phyloP scores from a whole-genome alignment of 2,113 vertebrate species.

The Aplodontia rufa region DNA sequence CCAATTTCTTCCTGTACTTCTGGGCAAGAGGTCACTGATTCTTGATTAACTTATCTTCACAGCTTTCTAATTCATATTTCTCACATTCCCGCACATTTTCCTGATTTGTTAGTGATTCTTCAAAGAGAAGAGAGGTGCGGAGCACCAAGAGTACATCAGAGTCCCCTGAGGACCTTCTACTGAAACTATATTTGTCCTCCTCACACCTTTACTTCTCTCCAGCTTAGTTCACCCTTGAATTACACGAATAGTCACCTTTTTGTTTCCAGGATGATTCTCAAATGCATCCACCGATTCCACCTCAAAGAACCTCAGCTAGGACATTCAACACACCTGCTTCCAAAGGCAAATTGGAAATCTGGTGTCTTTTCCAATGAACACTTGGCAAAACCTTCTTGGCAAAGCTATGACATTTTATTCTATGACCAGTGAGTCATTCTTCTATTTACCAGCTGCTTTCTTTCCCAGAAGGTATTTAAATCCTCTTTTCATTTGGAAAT shows the following conservation, averaged over 20 bases:
- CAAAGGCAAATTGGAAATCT: background rate
- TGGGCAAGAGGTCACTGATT: background rate
- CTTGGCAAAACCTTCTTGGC: background rate
- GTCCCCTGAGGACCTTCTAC: background rate
- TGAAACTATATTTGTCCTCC: background rate
- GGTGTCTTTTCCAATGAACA: background rate
- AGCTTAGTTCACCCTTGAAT: background rate
- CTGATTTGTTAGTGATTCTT: background rate
- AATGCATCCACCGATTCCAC: background rate
- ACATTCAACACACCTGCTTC: background rate
- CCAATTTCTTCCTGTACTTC: background rate
- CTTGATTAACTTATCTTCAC: background rate
- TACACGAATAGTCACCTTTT: background rate
- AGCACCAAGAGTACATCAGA: accelerated
- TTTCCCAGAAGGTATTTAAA: background rate
- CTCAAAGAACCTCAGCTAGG: background rate
- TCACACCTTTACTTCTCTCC: background rate
- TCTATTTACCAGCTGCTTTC: background rate
- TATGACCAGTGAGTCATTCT: background rate
- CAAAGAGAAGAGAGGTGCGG: no score
- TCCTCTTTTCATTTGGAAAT: background rate
- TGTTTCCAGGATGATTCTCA: background rate
- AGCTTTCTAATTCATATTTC: background rate
- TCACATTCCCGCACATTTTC: background rate
- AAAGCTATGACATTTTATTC: background rate